phyloP scores from a whole-genome alignment of 2,113 vertebrate genomes.

The Zootoca vivipara region DNA sequence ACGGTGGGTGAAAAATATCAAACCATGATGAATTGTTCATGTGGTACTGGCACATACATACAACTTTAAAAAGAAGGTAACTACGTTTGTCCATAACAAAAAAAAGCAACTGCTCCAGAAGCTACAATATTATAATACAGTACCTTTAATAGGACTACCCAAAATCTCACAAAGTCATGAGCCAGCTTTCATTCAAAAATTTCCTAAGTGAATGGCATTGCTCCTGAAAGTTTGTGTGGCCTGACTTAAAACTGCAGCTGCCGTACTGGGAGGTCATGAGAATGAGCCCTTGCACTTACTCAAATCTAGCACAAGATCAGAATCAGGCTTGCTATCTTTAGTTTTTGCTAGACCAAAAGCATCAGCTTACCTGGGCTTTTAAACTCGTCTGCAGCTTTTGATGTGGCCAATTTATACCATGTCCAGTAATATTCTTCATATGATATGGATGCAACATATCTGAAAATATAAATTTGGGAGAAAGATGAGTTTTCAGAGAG shows the following conservation, averaged over 20 bases:
- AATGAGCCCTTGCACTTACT: neutral
- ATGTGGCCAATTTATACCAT: constrained; percentile 60
- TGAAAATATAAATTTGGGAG: constrained; percentile 56
- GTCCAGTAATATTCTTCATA: constrained; percentile 66
- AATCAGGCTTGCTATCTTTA: neutral
- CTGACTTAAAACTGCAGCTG: neutral
- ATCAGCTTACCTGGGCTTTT: constrained; percentile 57
- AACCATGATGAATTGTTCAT: neutral
- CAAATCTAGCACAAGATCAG: neutral
- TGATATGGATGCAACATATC: constrained; percentile 52
- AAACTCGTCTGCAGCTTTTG: constrained; percentile 37
- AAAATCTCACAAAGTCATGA: neutral
- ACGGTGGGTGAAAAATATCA: neutral
- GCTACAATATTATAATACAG: neutral
- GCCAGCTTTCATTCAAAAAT: neutral
- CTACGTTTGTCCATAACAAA: neutral
- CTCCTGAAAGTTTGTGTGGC: neutral
- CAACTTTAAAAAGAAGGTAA: neutral
- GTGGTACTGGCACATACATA: neutral
- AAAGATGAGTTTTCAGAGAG: constrained; percentile 27
- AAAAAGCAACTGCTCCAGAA: neutral
- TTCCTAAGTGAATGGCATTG: neutral
- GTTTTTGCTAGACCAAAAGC: neutral
- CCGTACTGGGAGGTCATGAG: neutral
- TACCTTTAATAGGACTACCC: neutral